Evolutionary conservation across 2,888 invertebrate genomes (phyloP).

Genomic region (Limnephilus rhombicus): DNA sequence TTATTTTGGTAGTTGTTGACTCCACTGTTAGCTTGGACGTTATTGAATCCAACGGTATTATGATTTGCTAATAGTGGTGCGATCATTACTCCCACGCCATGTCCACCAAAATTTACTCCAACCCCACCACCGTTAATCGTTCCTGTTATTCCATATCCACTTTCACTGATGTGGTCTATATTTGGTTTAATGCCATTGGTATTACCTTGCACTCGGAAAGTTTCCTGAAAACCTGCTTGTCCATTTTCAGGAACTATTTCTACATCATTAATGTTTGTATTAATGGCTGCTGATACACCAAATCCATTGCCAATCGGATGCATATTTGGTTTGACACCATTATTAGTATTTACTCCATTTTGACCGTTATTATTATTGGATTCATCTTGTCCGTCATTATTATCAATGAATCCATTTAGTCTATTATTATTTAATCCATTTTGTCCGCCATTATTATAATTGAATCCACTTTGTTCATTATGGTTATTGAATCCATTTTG

Average conservation of each 20-base stretch:
- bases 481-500: not conserved
- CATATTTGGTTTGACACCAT: slow-evolving; percentile 14
- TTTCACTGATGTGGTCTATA: not conserved
- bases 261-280: not conserved
- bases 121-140: not conserved
- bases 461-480: not conserved
- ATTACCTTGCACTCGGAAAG: not conserved
- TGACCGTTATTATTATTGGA: not conserved
- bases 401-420: not conserved
- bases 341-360: not conserved
- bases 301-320: not conserved
- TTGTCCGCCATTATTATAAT: not conserved
- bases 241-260: not conserved
- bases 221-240: not conserved
- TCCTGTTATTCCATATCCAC: not conserved
- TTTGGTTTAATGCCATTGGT: not conserved
- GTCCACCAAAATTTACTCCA: not conserved
- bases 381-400: not conserved
- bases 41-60: not conserved
- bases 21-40: slow-evolving; percentile 3
- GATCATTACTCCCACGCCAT: not conserved
- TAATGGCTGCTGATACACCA: not conserved
- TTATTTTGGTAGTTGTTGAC: slow-evolving; percentile 5
- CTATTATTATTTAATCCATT: not conserved
- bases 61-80: not conserved